Percentiles rank a stretch among this genome's conserved stretches.
These are phyloP conservation scores for Chaetops frenatus DNA, from an alignment of 2,113 vertebrate species.

Conservation along the genomic window DNA sequence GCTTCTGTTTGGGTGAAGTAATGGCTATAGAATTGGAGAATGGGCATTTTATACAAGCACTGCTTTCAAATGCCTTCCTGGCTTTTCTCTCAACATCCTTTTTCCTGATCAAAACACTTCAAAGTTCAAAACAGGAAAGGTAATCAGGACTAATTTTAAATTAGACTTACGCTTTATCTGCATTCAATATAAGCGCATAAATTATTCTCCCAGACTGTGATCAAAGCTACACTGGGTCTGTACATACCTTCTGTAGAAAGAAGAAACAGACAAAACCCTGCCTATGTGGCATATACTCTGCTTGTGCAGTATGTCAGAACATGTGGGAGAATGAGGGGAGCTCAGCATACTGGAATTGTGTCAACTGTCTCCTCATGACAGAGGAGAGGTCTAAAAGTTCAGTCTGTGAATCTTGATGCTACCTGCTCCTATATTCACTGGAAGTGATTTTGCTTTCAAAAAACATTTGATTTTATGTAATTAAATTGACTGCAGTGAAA, in stretches of 20 bases:
- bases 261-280: background rate
- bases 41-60: background rate
- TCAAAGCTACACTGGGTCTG: background rate
- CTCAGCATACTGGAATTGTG: background rate
- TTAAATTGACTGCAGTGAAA: background rate
- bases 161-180: background rate
- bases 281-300: background rate
- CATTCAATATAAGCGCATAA: background rate
- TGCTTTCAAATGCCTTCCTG: background rate
- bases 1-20: background rate
- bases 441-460: background rate
- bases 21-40: background rate
- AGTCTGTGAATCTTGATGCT: background rate
- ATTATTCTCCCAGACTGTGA: background rate
- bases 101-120: background rate
- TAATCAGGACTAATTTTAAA: background rate
- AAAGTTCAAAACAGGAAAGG: background rate
- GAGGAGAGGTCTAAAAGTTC: background rate
- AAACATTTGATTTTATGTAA: background rate
- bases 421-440: background rate
- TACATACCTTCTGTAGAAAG: background rate
- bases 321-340: background rate
- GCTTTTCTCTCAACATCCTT: background rate
- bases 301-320: background rate
- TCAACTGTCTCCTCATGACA: background rate